Evolutionary conservation across 2,888 invertebrate genomes (phyloP).

Genomic region (Aspidiotus destructor): DNA sequence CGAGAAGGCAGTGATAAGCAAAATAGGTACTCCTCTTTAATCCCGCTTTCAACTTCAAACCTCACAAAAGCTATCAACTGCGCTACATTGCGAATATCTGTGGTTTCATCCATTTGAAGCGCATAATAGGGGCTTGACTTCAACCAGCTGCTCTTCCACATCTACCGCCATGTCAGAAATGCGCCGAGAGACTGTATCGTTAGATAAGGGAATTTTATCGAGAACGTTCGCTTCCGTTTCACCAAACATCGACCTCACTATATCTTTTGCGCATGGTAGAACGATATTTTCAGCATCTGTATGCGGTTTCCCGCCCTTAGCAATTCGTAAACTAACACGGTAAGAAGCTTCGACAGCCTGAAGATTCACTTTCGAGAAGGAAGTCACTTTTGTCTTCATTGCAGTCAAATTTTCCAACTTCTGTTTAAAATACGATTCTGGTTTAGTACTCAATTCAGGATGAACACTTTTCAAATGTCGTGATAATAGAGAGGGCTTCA

Average conservation of each 20-base stretch:
- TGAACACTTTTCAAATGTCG: too few relatives aligned
- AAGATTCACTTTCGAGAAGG: too few relatives aligned
- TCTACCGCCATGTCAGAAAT: background rate
- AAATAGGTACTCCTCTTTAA: background rate
- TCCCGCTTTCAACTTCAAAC: background rate
- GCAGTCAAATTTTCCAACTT: too few relatives aligned
- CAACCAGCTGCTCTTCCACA: background rate
- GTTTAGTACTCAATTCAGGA: too few relatives aligned
- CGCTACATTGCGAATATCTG: background rate
- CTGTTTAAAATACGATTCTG: too few relatives aligned
- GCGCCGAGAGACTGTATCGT: too few relatives aligned
- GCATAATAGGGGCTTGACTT: background rate
- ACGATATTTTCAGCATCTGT: background rate
- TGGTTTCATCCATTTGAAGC: background rate
- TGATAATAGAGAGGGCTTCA: too few relatives aligned
- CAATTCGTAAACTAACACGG: background rate
- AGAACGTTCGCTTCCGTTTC: background rate
- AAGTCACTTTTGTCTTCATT: too few relatives aligned
- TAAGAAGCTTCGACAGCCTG: background rate
- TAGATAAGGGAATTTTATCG: too few relatives aligned
- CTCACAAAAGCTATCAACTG: background rate
- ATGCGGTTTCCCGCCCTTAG: background rate
- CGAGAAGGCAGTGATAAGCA: background rate
- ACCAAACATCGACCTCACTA: background rate
- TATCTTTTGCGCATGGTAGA: background rate